A percentile compares a stretch with the other conserved stretches of the same genome.
These are phyloP conservation scores for Catagonus wagneri DNA, from an alignment of 2,113 vertebrate genomes.

Conservation along the genomic window DNA sequence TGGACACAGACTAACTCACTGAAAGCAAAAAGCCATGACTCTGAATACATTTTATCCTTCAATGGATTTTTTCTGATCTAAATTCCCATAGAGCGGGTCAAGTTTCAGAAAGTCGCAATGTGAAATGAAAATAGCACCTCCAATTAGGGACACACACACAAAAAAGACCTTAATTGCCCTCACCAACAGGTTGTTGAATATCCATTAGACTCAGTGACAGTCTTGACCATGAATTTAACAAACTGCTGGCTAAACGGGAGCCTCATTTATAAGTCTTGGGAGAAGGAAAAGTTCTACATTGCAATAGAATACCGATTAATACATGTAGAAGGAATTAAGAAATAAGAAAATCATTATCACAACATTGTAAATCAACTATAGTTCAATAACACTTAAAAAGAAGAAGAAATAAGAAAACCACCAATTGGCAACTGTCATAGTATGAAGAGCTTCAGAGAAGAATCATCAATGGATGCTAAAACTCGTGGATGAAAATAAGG, in stretches of 20 bases:
- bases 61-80: not conserved
- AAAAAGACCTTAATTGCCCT: not conserved
- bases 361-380: too few species aligned
- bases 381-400: too few species aligned
- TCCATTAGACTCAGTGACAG: not conserved
- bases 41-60: not conserved
- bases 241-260: not conserved
- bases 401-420: not conserved
- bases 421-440: not conserved
- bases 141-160: not conserved
- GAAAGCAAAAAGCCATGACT: not conserved
- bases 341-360: not conserved
- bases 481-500: not conserved
- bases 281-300: not conserved
- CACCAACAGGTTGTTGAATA: not conserved
- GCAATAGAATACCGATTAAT: not conserved
- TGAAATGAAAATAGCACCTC: not conserved
- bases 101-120: not conserved
- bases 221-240: not conserved
- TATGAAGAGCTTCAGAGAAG: not conserved
- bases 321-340: not conserved
- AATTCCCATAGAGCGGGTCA: not conserved
- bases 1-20: not conserved
- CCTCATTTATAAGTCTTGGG: not conserved
- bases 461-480: constrained; percentile 27